phyloP scores from a whole-genome alignment of 2,797 vertebrate species.

The Momotus momota region DNA sequence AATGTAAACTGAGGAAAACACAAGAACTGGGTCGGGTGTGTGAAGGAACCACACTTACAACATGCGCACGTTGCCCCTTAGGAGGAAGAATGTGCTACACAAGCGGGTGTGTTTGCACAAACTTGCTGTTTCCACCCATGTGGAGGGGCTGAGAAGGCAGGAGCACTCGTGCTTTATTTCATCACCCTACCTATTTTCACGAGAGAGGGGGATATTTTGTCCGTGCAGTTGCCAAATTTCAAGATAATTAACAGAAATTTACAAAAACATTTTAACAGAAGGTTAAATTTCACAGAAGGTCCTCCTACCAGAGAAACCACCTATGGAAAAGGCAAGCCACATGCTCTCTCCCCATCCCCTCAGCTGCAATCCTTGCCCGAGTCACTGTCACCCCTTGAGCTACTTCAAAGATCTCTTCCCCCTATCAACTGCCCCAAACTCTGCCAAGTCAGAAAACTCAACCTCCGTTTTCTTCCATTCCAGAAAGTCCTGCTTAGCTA shows the following conservation, averaged over 20 bases:
- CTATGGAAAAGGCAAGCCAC: neutral
- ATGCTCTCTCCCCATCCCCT: accelerated
- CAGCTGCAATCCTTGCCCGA: neutral
- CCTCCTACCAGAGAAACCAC: neutral
- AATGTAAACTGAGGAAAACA: constrained; percentile 28
- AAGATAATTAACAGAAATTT: neutral
- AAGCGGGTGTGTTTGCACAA: neutral
- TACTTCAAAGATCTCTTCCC: neutral
- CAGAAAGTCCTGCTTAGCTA: neutral
- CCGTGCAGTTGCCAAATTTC: neutral
- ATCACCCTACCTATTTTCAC: neutral
- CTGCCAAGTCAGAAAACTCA: neutral
- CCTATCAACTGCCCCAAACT: neutral
- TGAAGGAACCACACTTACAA: neutral
- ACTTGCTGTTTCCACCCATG: neutral
- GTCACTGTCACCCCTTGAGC: neutral
- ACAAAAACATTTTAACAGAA: neutral
- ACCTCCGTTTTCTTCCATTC: neutral
- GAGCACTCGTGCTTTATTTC: neutral
- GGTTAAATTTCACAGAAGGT: neutral
- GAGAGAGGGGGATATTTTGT: neutral
- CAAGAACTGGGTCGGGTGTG: neutral
- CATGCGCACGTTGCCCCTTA: neutral
- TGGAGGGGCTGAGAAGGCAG: neutral
- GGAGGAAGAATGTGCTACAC: neutral